phyloP scores from a whole-genome alignment of 2,113 vertebrate species.

The Hoplias malabaricus region DNA sequence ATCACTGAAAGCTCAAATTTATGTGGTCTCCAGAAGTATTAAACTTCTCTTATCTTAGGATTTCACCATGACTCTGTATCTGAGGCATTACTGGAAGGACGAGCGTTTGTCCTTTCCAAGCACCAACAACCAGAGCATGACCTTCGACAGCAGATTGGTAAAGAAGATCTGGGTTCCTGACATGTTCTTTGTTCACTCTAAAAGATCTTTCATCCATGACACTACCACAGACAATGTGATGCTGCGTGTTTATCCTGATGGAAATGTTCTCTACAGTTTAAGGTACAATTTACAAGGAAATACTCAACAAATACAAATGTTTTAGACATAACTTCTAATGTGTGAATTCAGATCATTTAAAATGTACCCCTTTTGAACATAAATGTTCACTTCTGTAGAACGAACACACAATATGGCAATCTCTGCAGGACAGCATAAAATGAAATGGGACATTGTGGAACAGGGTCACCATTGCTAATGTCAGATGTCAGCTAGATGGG shows the following conservation, averaged over 20 bases:
- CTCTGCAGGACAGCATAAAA: too few relatives aligned
- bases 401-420: too few relatives aligned
- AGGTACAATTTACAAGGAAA: constrained; percentile 82
- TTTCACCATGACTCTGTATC: constrained; percentile 95
- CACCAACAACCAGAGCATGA: constrained; percentile 97
- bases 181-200: constrained; percentile 98
- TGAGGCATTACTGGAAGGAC: constrained; percentile 97
- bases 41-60: constrained; percentile 72
- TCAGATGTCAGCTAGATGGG: too few relatives aligned
- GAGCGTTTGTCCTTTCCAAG: constrained; percentile 92
- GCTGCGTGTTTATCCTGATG: constrained; percentile 93
- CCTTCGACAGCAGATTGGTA: constrained; percentile 92
- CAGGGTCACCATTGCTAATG: too few relatives aligned
- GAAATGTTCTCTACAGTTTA: constrained; percentile 95
- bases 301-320: neutral
- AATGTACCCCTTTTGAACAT: too few relatives aligned
- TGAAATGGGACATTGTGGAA: too few relatives aligned
- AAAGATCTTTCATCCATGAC: constrained; percentile 96
- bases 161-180: constrained; percentile 99
- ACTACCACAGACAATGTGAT: constrained; percentile 97
- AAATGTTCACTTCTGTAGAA: too few relatives aligned
- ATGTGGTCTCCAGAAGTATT: neutral
- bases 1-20: too few relatives aligned
- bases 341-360: too few relatives aligned
- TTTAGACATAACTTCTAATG: too few relatives aligned